A percentile compares a stretch with the other conserved stretches of the same genome.
Evolutionary conservation across 2,113 vertebrate genomes (phyloP).

Genomic region (Xenopus laevis): DNA sequence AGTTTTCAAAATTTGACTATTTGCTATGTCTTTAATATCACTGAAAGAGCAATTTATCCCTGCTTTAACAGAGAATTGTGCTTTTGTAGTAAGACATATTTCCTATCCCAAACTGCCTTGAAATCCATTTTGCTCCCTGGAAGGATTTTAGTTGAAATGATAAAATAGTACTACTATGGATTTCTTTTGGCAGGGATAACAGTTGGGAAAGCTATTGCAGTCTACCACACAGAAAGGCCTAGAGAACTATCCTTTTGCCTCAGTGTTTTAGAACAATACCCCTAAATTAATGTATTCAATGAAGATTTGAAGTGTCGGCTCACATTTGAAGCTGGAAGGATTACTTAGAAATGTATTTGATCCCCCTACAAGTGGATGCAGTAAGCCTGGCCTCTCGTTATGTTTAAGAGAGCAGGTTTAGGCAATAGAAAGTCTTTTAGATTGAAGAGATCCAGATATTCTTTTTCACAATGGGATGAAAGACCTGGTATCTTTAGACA

Average conservation of each 20-base stretch:
- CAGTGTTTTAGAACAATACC: constrained; percentile 13
- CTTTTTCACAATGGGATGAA: constrained; percentile 75
- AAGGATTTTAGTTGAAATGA: too few species aligned
- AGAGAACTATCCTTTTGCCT: neutral
- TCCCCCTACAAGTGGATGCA: constrained; percentile 65
- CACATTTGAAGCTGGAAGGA: constrained; percentile 19
- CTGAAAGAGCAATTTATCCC: too few species aligned
- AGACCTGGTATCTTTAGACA: constrained; percentile 64
- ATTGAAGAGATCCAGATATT: constrained; percentile 56
- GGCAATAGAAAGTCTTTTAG: constrained; percentile 60
- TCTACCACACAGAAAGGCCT: neutral
- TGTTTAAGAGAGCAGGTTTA: constrained; percentile 66
- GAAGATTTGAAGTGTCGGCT: constrained; percentile 3
- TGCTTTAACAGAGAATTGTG: too few species aligned
- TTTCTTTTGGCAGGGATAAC: too few species aligned
- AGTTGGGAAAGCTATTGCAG: too few species aligned
- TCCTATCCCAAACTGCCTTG: too few species aligned
- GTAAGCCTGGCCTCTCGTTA: constrained; percentile 44
- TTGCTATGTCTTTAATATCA: too few species aligned
- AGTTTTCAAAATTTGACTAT: too few species aligned
- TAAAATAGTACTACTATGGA: too few species aligned
- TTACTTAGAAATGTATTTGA: constrained; percentile 61
- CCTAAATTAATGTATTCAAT: constrained; percentile 19
- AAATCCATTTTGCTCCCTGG: too few species aligned
- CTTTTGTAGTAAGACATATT: too few species aligned